Evolutionary conservation across 2,113 vertebrate species (phyloP).

Genomic region (Rhagologus leucostigma): DNA sequence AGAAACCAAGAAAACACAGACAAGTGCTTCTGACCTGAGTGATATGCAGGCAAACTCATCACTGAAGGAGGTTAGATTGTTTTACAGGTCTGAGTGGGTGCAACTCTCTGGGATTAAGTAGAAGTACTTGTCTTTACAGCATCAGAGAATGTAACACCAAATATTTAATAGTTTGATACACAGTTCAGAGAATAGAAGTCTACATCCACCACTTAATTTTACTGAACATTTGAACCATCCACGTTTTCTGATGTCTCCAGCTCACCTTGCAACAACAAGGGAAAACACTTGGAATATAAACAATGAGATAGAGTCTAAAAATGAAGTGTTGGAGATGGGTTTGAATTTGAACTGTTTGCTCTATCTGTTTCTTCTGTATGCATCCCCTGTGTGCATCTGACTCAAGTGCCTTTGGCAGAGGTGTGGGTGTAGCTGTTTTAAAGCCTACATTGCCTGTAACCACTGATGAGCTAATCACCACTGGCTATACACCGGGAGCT

Average conservation of each 20-base stretch:
- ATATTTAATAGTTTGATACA: neutral
- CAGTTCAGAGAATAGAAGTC: neutral
- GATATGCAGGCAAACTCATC: neutral
- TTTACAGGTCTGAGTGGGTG: neutral
- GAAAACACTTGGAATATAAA: neutral
- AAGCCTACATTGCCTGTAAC: neutral
- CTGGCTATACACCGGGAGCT: neutral
- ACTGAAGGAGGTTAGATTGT: neutral
- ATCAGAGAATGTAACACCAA: neutral
- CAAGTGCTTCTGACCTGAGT: neutral
- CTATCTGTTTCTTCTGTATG: neutral
- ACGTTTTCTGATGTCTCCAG: neutral
- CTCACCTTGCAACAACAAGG: neutral
- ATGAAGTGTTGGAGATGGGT: neutral
- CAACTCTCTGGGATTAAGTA: neutral
- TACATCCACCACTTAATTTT: neutral
- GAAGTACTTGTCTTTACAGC: neutral
- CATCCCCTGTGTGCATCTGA: neutral
- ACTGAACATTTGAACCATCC: neutral
- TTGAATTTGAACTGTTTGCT: neutral
- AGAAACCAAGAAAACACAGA: neutral
- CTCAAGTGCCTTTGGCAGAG: neutral
- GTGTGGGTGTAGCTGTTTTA: neutral
- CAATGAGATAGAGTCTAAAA: neutral
- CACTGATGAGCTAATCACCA: neutral